Evolutionary conservation across 2,888 invertebrate genomes (phyloP), one percentile per base, ranked within the genome.

Genomic region (Zygogramma bicolorata): DNA sequence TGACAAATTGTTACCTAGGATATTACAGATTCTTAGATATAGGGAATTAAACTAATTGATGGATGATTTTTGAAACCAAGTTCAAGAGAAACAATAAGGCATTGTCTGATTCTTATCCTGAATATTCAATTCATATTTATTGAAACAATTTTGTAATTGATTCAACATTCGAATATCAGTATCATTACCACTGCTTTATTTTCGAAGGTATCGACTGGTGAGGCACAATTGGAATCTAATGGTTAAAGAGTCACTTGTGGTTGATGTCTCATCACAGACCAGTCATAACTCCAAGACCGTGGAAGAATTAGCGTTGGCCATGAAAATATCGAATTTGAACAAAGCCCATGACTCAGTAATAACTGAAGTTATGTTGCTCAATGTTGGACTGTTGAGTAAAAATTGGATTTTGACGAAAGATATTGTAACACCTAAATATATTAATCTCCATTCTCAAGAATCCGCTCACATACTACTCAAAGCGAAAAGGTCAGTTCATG

Each of bases 271-370:
- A 31, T 86, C 88, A 62, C 87, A 88, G 60, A 84, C 88, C 38
- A 89, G 89, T 74, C 88, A 87, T 79, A 85, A 87, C 38, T 84
- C 86, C 20, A 83, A 81, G 68, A 77, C 73, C 8, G 83, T 87
- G 34, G 90, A 92, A 78, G 91, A 91, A 65, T 87, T 95, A 82
- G 92, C 92, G 60, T 83, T 95, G 10, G 91, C 92, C 38, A 86
- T 94, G 2, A 92, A 91, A 81, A 88, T 93, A 0, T 93, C 92
- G 80, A 95, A 95, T 85, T 88, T 92, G 40, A 92, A 92, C 84
- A 90, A 90, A 79, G 88, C 90, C 13, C 92, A 92, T 80, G 90
- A 91, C 81, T 89, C 90, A 0, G 88, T 90, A n/a, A 84, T 84
- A 78, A 91, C 87, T 71, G 88, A 86, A 80, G 87, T 93, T 18